Base-by-base conservation (phyloP, 2,888 invertebrate genomes). In the Eudasyphora cyanicolor region DNA sequence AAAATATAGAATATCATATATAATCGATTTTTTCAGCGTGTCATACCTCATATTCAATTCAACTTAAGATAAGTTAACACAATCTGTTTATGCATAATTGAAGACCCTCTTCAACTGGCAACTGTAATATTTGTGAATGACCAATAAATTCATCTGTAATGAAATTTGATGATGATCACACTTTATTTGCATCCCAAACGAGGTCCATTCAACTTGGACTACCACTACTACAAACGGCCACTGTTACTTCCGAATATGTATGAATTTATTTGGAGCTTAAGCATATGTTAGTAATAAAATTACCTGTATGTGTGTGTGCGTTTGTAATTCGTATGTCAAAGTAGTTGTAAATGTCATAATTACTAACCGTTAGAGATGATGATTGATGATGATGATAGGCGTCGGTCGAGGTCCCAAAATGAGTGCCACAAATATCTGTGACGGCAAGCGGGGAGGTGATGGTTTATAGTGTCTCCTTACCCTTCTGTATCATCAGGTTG, bases 291-390 rank as follows among this genome's bases (percentile, higher is more conserved):
- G 54, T 54, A 54, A 54, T 57, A 14, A 57, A 57, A 10, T 12
- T 57, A 57, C 10, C 35, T 35, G 64, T 21, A 8, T 21, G 51
- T 51, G 51, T 51, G 51, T 27, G 14, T 57, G 64, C 1, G 10
- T 64, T 17, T 60, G 29, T 60, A 60, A 57, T 57, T 57, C 27
- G 24, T 60, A 21, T 29, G 29, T 60, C 5, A 14, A 29, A 29
- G 29, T 60, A 60, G 60, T 60, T 60, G 60, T 60, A 60, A 14
- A 29, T 60, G 60, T 27, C 60, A 60, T 60, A 60, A 60, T 60
- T 60, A 60, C 60, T 60, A 60, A 60, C 27, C 60, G 60, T 60
- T 60, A 60, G 60, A 60, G 12, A 29, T 60, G 60, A 60, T 60
- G 60, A 60, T 29, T 60, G 60, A 60, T 60, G 60, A 14, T 19